Evolutionary conservation across 1,140 invertebrate species (phyloP).

Genomic region (Papilio glaucus): DNA sequence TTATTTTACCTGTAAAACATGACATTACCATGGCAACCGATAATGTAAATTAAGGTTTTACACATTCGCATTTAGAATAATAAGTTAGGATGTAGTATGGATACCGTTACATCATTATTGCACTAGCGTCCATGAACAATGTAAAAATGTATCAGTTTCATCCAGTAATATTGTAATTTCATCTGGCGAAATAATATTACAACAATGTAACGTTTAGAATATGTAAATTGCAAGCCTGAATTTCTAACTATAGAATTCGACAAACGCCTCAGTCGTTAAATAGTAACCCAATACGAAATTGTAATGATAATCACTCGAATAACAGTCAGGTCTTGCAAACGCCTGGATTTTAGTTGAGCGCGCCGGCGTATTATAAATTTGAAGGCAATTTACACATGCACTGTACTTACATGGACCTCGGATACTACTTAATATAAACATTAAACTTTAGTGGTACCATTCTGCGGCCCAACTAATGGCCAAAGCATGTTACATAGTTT

Average conservation of each 20-base stretch:
- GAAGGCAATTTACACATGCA: constrained; percentile 56
- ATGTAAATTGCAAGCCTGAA: not conserved
- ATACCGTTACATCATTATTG: too few species aligned
- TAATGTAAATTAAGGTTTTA: too few species aligned
- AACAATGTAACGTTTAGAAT: not conserved
- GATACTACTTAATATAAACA: constrained; percentile 72
- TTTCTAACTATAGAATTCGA: constrained; percentile 2
- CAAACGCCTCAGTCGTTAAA: constrained; percentile 5
- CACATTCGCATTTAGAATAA: too few species aligned
- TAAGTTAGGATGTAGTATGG: too few species aligned
- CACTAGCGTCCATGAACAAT: too few species aligned
- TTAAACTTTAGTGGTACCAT: constrained; percentile 73
- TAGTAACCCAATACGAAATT: constrained; percentile 35
- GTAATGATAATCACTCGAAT: constrained; percentile 32
- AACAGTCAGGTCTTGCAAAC: constrained; percentile 24
- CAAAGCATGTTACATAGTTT: constrained; percentile 72
- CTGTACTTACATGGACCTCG: constrained; percentile 42
- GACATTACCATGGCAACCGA: too few species aligned
- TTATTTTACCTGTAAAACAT: too few species aligned
- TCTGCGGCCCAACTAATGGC: constrained; percentile 68
- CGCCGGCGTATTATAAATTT: constrained; percentile 45
- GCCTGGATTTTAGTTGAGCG: constrained; percentile 28
- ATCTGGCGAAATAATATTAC: not conserved
- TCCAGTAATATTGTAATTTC: not conserved
- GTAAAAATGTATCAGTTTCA: too few species aligned